A percentile compares a stretch with the other conserved stretches of the same genome.
Evolutionary conservation across 2,888 invertebrate genomes (phyloP).

Genomic region (Priocnemis perturbator): DNA sequence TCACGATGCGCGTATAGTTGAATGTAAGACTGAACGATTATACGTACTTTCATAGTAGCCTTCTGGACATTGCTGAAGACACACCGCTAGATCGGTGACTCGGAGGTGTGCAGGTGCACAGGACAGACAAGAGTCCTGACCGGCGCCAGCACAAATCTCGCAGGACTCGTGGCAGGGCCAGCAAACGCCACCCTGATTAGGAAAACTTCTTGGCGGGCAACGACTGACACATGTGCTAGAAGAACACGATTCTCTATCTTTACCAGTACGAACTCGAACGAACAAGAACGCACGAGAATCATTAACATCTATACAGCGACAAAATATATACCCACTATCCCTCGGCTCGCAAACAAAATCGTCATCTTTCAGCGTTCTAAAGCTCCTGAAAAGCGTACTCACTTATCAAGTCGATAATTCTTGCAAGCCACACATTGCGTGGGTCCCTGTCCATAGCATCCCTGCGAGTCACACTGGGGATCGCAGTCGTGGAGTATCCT

Average conservation of each 20-base stretch:
- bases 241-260: slow-evolving; percentile 24
- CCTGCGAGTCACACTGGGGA: slow-evolving; percentile 89
- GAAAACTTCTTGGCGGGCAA: slow-evolving; percentile 90
- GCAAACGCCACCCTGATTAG: slow-evolving; percentile 87
- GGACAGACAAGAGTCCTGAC: slow-evolving; percentile 89
- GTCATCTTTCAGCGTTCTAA: background rate
- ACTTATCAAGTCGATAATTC: slow-evolving; percentile 88
- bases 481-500: slow-evolving; percentile 83
- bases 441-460: slow-evolving; percentile 90
- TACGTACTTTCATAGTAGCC: slow-evolving; percentile 89
- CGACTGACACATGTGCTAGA: slow-evolving; percentile 88
- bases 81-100: slow-evolving; percentile 90
- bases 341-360: too few species aligned
- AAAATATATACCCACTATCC: too few species aligned
- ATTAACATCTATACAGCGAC: too few species aligned
- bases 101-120: slow-evolving; percentile 90
- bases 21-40: background rate
- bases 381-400: slow-evolving; percentile 65
- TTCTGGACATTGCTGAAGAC: slow-evolving; percentile 91
- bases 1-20: too few species aligned
- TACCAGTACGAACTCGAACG: too few species aligned
- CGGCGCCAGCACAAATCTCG: slow-evolving; percentile 91
- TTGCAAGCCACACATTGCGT: slow-evolving; percentile 90
- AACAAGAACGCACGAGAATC: too few species aligned
- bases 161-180: slow-evolving; percentile 94